phyloP scores from a whole-genome alignment of 2,797 vertebrate species.

The Bucorvus abyssinicus region DNA sequence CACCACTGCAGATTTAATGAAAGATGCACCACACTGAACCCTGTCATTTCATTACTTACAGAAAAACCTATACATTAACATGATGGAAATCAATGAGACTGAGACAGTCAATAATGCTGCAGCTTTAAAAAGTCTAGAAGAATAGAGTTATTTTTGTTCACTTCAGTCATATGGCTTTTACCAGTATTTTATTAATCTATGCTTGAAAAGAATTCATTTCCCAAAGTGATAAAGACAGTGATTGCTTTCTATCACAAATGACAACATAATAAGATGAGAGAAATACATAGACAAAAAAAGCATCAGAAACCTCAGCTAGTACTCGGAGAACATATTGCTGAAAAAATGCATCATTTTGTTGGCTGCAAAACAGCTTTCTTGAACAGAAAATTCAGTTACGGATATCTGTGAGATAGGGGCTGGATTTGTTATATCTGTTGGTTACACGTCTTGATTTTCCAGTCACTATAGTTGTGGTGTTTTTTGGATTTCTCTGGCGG shows the following conservation, averaged over 20 bases:
- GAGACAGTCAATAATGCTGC: slow-evolving; percentile 34
- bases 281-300: background rate
- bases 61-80: slow-evolving; percentile 17
- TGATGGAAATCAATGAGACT: slow-evolving; percentile 45
- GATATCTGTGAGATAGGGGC: background rate
- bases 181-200: background rate
- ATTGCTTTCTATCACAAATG: background rate
- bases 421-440: background rate
- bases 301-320: background rate
- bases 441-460: background rate
- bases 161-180: slow-evolving; percentile 13
- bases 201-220: slow-evolving; percentile 21
- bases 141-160: slow-evolving; percentile 61
- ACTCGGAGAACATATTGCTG: background rate
- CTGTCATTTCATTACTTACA: slow-evolving; percentile 44
- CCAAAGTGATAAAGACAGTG: background rate
- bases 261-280: background rate
- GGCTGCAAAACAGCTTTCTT: background rate
- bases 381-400: background rate
- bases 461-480: background rate
- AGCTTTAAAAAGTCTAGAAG: slow-evolving; percentile 9
- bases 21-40: slow-evolving; percentile 48
- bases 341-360: background rate
- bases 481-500: background rate
- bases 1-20: slow-evolving; percentile 60